Percentiles rank a stretch among this genome's conserved stretches.
Conservation (phyloP, 2,113 vertebrate genomes). For the Myxocyprinus asiaticus region DNA sequence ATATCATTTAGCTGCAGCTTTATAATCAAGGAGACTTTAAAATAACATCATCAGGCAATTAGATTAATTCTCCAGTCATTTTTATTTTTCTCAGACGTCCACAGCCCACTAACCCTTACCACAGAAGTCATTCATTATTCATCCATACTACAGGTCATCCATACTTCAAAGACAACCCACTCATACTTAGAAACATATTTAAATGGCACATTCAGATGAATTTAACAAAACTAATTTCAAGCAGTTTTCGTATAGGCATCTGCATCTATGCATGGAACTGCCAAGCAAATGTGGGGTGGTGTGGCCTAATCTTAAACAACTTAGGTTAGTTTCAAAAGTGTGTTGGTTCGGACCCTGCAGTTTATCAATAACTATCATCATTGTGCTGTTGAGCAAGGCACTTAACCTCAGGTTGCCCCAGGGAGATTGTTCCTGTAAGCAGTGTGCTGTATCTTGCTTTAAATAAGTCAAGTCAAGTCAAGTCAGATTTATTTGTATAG, state of each 20-base stretch:
- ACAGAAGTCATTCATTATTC: background rate
- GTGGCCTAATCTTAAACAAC: too few relatives aligned
- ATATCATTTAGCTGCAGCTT: conserved; percentile 85
- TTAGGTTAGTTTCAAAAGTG: too few relatives aligned
- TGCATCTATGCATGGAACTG: too few relatives aligned
- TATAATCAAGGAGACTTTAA: conserved; percentile 79
- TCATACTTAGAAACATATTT: conserved; percentile 18
- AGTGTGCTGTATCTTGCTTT: too few relatives aligned
- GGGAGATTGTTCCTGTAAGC: too few relatives aligned
- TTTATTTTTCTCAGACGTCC: conserved; percentile 28
- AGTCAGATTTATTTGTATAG: too few relatives aligned
- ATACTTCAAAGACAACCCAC: conserved; percentile 34
- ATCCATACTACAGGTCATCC: conserved; percentile 6
- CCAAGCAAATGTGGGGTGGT: background rate
- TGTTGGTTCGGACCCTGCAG: too few relatives aligned
- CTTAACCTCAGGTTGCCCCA: too few relatives aligned
- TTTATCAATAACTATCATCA: too few relatives aligned
- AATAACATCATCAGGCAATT: conserved; percentile 77
- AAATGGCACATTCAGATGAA: conserved; percentile 48
- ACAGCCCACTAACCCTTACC: conserved; percentile 5
- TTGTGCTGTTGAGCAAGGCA: too few relatives aligned
- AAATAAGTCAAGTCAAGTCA: too few relatives aligned
- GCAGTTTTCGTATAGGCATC: conserved; percentile 40
- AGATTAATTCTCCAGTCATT: conserved; percentile 64
- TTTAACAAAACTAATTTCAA: conserved; percentile 61